Evolutionary conservation across 2,888 invertebrate genomes (phyloP), one percentile per base, ranked within the genome.

Genomic region (Sphaeridia pumilis): DNA sequence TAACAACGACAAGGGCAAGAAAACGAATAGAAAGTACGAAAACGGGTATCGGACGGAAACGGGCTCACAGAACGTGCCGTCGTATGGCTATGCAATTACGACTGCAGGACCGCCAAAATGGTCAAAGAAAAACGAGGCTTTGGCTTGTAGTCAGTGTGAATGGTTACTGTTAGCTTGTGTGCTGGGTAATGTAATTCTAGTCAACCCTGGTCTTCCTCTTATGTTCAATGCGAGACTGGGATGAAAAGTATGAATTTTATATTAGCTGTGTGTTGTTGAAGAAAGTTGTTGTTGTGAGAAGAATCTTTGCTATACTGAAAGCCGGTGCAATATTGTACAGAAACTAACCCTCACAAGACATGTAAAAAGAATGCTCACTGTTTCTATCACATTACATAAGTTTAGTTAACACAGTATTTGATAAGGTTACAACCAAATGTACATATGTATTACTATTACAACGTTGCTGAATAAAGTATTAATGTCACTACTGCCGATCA

Each of bases 1-100:
- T 34, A 42, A 45, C 21, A 51, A 20, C 22, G 45, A 45, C 10
- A 45, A 43, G 31, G 69, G 20, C 4, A 38, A 14, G 7, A 5
- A 38, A 14, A 38, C 5, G 17, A 17, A 20, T 5, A 38, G 20
- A 17, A 38, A 17, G 17, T 17, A 7, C 31, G 14, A 17, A 38
- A 20, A 20, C 5, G 38, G 20, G 20, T 17, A 38, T 17, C 17
- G 5, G 5, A 20, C 17, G 38, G 5, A 38, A 7, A 38, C 12
- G 7, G 17, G 38, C 17, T 14, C 10, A 7, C 17, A 38, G 7
- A 17, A 14, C 5, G 5, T 17, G 5, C 7, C 38, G 12, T 12
- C 20, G 12, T 38, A 38, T 20, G 5, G 20, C 17, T 38, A 14
- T 7, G 12, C 10, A 14, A 7, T 17, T 38, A 38, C 38, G 5